A percentile compares a stretch with the other conserved stretches of the same genome.
These are phyloP conservation scores for Carassius carassius DNA, from an alignment of 2,113 vertebrate genomes.

Conservation along the genomic window DNA sequence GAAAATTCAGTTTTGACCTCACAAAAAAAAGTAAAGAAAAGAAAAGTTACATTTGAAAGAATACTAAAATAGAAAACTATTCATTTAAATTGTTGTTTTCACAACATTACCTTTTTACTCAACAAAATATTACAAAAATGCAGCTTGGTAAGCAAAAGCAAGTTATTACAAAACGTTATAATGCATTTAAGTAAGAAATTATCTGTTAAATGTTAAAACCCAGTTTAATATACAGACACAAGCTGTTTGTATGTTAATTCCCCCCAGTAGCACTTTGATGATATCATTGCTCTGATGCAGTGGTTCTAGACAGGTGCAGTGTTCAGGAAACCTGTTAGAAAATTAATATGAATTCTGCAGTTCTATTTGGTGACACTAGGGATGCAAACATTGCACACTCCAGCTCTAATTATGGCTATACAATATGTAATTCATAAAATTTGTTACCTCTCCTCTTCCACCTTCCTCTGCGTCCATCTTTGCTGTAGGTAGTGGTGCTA, in stretches of 20 bases:
- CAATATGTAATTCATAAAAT: background rate
- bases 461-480: constrained; percentile 81
- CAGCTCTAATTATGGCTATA: background rate
- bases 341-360: background rate
- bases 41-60: too few relatives aligned
- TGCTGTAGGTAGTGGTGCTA: constrained; percentile 71
- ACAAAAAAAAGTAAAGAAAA: too few relatives aligned
- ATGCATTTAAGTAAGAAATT: too few relatives aligned
- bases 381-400: background rate
- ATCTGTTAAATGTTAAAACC: too few relatives aligned
- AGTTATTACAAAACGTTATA: too few relatives aligned
- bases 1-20: too few relatives aligned
- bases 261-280: background rate
- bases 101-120: too few relatives aligned
- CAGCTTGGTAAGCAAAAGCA: too few relatives aligned
- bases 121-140: too few relatives aligned
- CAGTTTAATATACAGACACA: background rate
- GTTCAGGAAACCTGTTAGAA: background rate
- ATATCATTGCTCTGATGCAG: too few relatives aligned
- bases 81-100: too few relatives aligned
- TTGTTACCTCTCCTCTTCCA: constrained; percentile 91
- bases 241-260: background rate
- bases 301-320: background rate
- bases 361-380: background rate
- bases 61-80: too few relatives aligned